Evolutionary conservation across 2,888 invertebrate genomes (phyloP).

Genomic region (Amblyjoppa fuscipennis): DNA sequence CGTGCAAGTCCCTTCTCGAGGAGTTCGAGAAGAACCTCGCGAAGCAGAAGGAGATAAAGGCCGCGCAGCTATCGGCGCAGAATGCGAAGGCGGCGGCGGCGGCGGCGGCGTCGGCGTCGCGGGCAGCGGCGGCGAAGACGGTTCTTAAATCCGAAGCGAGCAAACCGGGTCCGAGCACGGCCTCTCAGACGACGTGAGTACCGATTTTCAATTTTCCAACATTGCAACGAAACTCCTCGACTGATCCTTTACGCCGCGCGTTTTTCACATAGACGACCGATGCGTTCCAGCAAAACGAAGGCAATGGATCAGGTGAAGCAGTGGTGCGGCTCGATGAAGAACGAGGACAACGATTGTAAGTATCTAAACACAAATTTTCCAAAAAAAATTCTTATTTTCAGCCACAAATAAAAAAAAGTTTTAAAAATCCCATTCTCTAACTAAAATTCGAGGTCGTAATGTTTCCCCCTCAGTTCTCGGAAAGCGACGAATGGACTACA

Average conservation of each 20-base stretch:
- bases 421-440: not conserved
- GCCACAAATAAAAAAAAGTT: not conserved
- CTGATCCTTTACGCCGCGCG: constrained; percentile 11
- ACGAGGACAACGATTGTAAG: constrained; percentile 85
- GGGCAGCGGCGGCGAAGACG: constrained; percentile 73
- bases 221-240: not conserved
- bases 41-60: constrained; percentile 89
- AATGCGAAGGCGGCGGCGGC: constrained; percentile 60
- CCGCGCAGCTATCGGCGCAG: constrained; percentile 73
- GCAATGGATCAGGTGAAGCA: constrained; percentile 94
- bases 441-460: constrained; percentile 1
- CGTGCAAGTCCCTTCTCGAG: constrained; percentile 91
- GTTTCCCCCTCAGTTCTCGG: constrained; percentile 76
- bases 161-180: constrained; percentile 82
- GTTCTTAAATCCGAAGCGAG: constrained; percentile 78
- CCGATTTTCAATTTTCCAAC: not conserved
- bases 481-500: constrained; percentile 85
- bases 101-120: constrained; percentile 25
- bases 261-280: constrained; percentile 87
- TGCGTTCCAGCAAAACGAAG: constrained; percentile 92
- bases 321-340: constrained; percentile 91
- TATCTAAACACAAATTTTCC: constrained; percentile 18
- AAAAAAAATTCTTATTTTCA: not conserved
- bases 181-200: constrained; percentile 80
- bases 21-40: constrained; percentile 93